Base-by-base conservation (phyloP, 1,140 invertebrate species). In the Euschistus heros region DNA sequence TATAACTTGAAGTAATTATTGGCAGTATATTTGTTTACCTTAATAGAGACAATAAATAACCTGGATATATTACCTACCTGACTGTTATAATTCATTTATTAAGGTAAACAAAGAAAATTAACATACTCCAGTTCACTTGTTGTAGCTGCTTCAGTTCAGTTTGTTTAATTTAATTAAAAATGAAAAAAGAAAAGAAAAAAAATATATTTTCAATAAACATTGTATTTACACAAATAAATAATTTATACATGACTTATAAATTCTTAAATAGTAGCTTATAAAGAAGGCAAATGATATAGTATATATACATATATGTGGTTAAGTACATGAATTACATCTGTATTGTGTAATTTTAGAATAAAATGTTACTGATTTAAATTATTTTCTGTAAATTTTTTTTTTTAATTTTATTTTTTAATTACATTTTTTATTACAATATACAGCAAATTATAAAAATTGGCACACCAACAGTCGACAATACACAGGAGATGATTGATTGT, bases 151-250 rank as follows among this genome's bases (percentile, higher is more conserved):
- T n/a, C n/a, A n/a, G n/a, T n/a, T n/a, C n/a, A n/a, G n/a, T n/a
- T 37, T 37, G 7, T 37, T 37, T 6, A 37, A 30, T 37, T 37
- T 37, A 37, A 37, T n/a, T n/a, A 37, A 13, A 10, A 37, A 37
- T 10, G 13, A 37, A 37, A 37, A 37, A 37, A 30, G 30, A 3
- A 30, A 30, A 30, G 3, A 30, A 30, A 30, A 5, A 30, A 30
- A 30, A 30, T n/a, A 30, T 30, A 30, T 30, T 30, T 37, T 37
- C 33, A 37, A 37, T 37, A 37, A 37, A 37, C 33, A 6, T 20
- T 50, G 26, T 59, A 59, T 59, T 59, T 59, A 59, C 55, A 59
- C 55, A 59, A 59, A 59, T 59, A 59, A 59, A 59, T 59, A 59
- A 59, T 59, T 59, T 59, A 27, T 59, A 59, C 55, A 59, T 59